Conservation (phyloP, 2,113 vertebrate genomes). For the Centropristis striata region DNA sequence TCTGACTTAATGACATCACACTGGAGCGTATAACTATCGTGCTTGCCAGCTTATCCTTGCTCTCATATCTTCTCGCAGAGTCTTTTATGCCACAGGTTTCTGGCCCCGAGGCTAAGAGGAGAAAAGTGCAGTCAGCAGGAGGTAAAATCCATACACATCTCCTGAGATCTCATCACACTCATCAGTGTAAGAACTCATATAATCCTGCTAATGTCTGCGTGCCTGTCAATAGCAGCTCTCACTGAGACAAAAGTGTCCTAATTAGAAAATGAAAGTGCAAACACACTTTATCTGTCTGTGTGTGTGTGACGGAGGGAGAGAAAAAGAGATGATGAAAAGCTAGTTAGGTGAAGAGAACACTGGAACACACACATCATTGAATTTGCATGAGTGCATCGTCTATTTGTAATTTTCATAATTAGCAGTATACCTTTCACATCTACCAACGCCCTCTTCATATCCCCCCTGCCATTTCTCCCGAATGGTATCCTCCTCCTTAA, state of each 20-base stretch:
- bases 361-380: conserved; percentile 57
- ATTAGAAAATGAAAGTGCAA: conserved; percentile 66
- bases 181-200: conserved; percentile 72
- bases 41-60: conserved; percentile 36
- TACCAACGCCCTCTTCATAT: conserved; percentile 75
- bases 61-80: conserved; percentile 29
- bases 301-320: conserved; percentile 3
- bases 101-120: conserved; percentile 40
- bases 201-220: conserved; percentile 69
- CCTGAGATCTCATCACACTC: conserved; percentile 69
- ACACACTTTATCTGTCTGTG: conserved; percentile 42
- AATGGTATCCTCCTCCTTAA: conserved; percentile 90
- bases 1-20: conserved; percentile 74
- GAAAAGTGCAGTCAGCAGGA: conserved; percentile 64
- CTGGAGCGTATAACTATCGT: conserved; percentile 50
- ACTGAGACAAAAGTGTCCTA: conserved; percentile 58
- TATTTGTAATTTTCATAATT: conserved; percentile 85
- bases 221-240: conserved; percentile 68
- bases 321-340: conserved; percentile 47
- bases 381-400: conserved; percentile 74
- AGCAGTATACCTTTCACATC: conserved; percentile 81
- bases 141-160: conserved; percentile 74
- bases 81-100: conserved; percentile 65
- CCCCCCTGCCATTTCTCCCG: conserved; percentile 84
- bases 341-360: conserved; percentile 44